Conservation (phyloP, 1,140 invertebrate species). For the Aphelinus certus region DNA sequence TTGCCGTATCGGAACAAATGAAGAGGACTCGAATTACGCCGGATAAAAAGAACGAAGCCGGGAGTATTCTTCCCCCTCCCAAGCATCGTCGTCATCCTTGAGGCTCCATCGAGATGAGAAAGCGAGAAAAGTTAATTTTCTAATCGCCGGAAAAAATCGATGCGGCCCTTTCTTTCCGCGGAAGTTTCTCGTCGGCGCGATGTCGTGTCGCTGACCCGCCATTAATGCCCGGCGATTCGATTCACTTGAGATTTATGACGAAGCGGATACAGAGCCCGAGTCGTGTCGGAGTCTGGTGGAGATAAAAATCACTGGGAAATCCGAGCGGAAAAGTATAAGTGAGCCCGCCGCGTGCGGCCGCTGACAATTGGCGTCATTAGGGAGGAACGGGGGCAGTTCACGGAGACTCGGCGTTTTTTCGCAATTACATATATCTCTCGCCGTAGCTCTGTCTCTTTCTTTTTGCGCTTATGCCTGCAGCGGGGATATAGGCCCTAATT, state of each 20-base stretch:
- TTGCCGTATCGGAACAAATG: too few species aligned
- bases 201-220: too few species aligned
- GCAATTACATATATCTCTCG: slow-evolving; percentile 18
- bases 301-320: slow-evolving; percentile 15
- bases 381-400: slow-evolving; percentile 28
- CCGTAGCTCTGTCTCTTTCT: too few species aligned
- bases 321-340: not conserved
- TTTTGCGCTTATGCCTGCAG: not conserved
- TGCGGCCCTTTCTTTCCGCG: not conserved
- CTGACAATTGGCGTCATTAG: slow-evolving; percentile 33
- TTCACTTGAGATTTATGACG: slow-evolving; percentile 34
- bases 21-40: too few species aligned
- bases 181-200: not conserved
- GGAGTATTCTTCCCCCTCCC: too few species aligned
- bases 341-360: not conserved
- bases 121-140: not conserved
- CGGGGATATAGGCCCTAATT: slow-evolving; percentile 18
- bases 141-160: slow-evolving; percentile 39
- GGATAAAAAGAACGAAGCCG: too few species aligned
- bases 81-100: too few species aligned
- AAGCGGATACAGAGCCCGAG: slow-evolving; percentile 3
- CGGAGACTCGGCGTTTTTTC: slow-evolving; percentile 22
- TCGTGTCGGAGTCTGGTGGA: not conserved
- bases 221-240: not conserved
- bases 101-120: too few species aligned